Percentiles rank a stretch among this genome's conserved stretches.
Conservation (phyloP, 2,113 vertebrate species). For the Rhagologus leucostigma region DNA sequence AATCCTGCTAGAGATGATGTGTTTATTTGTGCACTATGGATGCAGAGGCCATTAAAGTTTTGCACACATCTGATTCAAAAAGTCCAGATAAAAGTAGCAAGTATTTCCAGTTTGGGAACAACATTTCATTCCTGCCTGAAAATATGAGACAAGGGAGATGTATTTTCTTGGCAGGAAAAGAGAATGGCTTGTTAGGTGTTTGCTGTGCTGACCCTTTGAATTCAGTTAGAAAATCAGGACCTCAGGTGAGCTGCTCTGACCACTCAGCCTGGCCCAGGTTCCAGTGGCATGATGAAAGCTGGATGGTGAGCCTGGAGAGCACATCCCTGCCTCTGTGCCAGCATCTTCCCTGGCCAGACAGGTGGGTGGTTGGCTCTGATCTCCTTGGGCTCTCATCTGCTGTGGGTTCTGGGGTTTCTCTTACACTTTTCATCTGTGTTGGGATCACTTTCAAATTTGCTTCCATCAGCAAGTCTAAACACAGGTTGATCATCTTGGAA, state of each 20-base stretch:
- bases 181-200: not conserved
- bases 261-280: not conserved
- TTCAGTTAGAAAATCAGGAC: not conserved
- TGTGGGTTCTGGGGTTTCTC: not conserved
- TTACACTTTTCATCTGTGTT: not conserved
- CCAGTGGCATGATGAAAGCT: fast-evolving
- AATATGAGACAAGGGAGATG: not conserved
- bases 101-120: not conserved
- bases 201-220: not conserved
- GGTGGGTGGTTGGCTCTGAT: not conserved
- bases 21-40: not conserved
- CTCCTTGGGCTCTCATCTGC: not conserved
- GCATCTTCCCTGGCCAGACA: not conserved
- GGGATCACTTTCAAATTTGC: not conserved
- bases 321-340: not conserved
- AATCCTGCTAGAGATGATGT: not conserved
- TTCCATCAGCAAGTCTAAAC: not conserved
- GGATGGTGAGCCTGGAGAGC: not conserved
- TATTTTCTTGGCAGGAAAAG: not conserved
- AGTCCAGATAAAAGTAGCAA: not conserved
- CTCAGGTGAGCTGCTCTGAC: not conserved
- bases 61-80: not conserved
- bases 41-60: not conserved
- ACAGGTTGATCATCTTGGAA: not conserved
- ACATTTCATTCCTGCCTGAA: not conserved